These are phyloP conservation scores for Meloidogyne exigua DNA, from an alignment of 1,140 invertebrate species.

Conservation along the genomic window DNA sequence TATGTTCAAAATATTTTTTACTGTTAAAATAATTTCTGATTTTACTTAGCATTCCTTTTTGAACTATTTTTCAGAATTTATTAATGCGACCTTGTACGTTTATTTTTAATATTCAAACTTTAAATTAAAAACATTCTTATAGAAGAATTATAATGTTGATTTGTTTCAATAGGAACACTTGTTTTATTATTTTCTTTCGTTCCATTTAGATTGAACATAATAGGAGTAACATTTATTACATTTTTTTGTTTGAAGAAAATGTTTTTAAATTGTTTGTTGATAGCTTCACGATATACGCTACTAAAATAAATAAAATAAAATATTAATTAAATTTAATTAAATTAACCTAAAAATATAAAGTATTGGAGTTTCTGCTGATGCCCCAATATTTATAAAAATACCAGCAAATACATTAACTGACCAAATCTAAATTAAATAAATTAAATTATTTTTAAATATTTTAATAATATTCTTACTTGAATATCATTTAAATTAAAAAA, in stretches of 20 bases:
- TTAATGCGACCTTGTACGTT: too few relatives aligned
- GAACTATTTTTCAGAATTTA: too few relatives aligned
- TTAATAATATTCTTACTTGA: background rate
- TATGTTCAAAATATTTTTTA: too few relatives aligned
- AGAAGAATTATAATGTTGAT: too few relatives aligned
- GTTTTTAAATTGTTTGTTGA: background rate
- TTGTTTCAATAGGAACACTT: too few relatives aligned
- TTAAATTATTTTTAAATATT: background rate
- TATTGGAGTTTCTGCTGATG: background rate
- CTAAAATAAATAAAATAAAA: background rate
- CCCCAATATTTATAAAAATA: background rate
- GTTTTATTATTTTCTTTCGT: too few relatives aligned
- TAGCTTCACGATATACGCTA: background rate
- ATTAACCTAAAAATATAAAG: background rate
- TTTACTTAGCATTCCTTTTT: too few relatives aligned
- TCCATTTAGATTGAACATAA: background rate
- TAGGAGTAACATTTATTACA: background rate
- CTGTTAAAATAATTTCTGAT: too few relatives aligned
- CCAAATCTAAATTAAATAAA: background rate
- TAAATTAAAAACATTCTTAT: too few relatives aligned
- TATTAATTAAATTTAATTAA: background rate
- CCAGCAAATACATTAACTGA: background rate
- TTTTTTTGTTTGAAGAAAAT: background rate
- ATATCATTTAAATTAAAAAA: constrained; percentile 1
- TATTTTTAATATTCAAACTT: too few relatives aligned